Percentiles rank a stretch among this genome's conserved stretches.
Conservation (phyloP, 2,888 invertebrate genomes). For the Brachyopa scutellaris region DNA sequence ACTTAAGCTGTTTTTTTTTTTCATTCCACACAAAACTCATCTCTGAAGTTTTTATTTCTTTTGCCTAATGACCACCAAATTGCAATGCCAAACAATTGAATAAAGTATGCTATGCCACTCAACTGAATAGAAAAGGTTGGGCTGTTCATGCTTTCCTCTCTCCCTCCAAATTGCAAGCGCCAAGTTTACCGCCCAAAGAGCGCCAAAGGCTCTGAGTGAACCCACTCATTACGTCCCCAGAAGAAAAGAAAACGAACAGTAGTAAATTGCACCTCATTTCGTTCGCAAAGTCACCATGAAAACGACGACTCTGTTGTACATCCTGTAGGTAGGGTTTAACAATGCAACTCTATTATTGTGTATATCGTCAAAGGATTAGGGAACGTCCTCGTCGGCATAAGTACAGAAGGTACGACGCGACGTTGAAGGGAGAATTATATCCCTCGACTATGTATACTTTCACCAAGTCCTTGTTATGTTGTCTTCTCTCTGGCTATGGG, state of each 20-base stretch:
- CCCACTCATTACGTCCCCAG: conserved; percentile 60
- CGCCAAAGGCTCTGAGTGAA: conserved; percentile 49
- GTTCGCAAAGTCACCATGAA: conserved; percentile 49
- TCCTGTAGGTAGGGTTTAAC: conserved; percentile 39
- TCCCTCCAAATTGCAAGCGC: conserved; percentile 8
- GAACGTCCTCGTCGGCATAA: conserved; percentile 41
- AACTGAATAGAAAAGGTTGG: conserved; percentile 18
- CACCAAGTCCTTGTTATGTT: conserved; percentile 56
- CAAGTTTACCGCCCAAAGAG: conserved; percentile 34
- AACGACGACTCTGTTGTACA: background rate
- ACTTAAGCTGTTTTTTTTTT: conserved; percentile 17
- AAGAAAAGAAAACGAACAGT: conserved; percentile 58
- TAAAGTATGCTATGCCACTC: conserved; percentile 51
- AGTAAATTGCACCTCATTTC: conserved; percentile 70
- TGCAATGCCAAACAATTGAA: conserved; percentile 47
- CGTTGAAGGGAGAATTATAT: conserved; percentile 22
- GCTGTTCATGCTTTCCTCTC: too few relatives aligned
- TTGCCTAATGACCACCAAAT: conserved; percentile 54
- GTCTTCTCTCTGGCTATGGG: conserved; percentile 16
- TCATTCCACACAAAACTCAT: background rate
- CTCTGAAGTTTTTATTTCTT: conserved; percentile 27
- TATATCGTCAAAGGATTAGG: conserved; percentile 60
- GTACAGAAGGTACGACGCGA: conserved; percentile 1
- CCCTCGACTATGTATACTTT: conserved; percentile 40
- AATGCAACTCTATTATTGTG: conserved; percentile 61